These are phyloP conservation scores for Phyto melanocephala DNA, from an alignment of 2,888 invertebrate genomes.

Conservation along the genomic window DNA sequence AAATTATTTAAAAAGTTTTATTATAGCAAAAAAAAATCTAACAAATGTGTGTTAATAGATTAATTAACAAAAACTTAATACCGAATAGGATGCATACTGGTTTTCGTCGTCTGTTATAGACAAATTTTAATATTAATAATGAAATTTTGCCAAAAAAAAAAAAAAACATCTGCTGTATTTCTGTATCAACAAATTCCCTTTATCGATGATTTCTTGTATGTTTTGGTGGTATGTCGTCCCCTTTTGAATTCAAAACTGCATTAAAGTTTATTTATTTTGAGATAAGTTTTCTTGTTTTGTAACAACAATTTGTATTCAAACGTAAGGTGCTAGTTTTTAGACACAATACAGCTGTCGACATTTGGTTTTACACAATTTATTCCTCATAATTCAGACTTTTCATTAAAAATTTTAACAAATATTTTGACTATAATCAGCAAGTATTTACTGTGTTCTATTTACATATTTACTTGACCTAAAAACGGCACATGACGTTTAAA, in stretches of 20 bases:
- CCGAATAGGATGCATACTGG: too few relatives aligned
- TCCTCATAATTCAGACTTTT: too few relatives aligned
- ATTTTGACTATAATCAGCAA: too few relatives aligned
- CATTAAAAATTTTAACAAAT: too few relatives aligned
- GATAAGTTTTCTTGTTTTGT: constrained; percentile 38
- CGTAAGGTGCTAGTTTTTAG: constrained; percentile 11
- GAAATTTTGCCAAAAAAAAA: background rate
- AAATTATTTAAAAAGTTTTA: too few relatives aligned
- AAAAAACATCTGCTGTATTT: constrained; percentile 21
- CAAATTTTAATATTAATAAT: background rate
- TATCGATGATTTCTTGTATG: constrained; percentile 4
- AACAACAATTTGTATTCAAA: constrained; percentile 34
- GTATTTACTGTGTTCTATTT: too few relatives aligned
- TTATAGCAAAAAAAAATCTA: too few relatives aligned
- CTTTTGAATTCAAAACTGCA: background rate
- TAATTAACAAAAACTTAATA: too few relatives aligned
- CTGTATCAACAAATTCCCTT: background rate
- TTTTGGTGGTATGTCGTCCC: background rate
- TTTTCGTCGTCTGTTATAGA: background rate
- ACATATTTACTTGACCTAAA: too few relatives aligned
- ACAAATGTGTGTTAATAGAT: too few relatives aligned
- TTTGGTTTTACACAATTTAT: too few relatives aligned
- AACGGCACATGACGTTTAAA: too few relatives aligned
- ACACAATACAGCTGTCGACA: constrained; percentile 34
- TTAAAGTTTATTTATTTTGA: constrained; percentile 16